A percentile compares a stretch with the other conserved stretches of the same genome.
phyloP scores from a whole-genome alignment of 2,888 invertebrate genomes.

The Priocnemis perturbator region DNA sequence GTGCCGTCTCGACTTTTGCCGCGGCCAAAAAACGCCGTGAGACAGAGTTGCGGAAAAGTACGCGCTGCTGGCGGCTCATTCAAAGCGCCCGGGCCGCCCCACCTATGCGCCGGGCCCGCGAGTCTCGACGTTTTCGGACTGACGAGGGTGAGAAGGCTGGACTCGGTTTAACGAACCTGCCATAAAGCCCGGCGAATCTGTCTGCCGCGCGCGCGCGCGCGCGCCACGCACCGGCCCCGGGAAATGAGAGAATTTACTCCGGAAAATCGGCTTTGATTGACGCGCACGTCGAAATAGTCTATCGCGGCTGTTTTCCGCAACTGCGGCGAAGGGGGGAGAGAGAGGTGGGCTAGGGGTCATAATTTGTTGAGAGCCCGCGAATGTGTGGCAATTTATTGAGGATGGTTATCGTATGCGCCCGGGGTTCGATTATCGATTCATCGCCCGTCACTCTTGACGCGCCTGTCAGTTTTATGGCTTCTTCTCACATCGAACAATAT shows the following conservation, averaged over 20 bases:
- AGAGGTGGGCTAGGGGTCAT: no score
- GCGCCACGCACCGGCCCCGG: no score
- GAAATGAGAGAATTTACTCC: no score
- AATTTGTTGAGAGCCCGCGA: no score
- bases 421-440: neutral
- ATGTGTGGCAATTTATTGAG: no score
- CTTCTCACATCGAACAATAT: no score
- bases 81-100: no score
- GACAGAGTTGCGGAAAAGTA: neutral
- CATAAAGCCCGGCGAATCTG: constrained; percentile 71
- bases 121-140: constrained; percentile 4
- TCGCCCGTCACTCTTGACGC: constrained; percentile 1
- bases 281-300: constrained; percentile 8
- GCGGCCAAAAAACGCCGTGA: neutral
- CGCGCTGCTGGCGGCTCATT: neutral
- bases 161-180: constrained; percentile 58
- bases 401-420: neutral
- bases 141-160: constrained; percentile 28
- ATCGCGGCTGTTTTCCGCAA: constrained; percentile 5
- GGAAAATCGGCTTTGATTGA: constrained; percentile 2
- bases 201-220: constrained; percentile 55
- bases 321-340: neutral
- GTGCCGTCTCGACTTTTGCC: neutral
- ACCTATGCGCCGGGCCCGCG: neutral
- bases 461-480: neutral